Conservation (phyloP, 37 sponge, comb jelly and placozoan species). For the Petrosia ficiformis region DNA sequence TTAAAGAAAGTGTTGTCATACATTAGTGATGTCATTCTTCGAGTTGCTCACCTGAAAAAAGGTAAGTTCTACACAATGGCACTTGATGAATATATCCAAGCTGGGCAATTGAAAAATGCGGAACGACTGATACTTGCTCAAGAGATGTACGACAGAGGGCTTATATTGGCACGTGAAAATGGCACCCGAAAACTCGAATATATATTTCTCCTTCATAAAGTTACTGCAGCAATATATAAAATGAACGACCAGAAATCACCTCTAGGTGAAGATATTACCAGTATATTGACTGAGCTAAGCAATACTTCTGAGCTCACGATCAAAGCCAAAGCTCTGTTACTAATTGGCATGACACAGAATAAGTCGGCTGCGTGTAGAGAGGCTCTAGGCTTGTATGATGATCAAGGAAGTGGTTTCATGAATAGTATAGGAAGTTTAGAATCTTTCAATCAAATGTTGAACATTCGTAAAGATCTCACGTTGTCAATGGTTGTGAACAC, state of each 20-base stretch:
- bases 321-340: no score
- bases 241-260: no score
- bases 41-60: constrained; percentile 38
- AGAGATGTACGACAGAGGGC: constrained; percentile 20
- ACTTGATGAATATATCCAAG: background rate
- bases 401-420: no score
- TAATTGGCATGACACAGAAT: no score
- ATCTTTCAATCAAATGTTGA: constrained; percentile 27
- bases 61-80: constrained; percentile 33
- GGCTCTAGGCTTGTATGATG: no score
- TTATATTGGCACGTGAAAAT: background rate
- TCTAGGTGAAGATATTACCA: no score
- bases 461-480: background rate
- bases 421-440: constrained; percentile 40
- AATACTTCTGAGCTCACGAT: no score
- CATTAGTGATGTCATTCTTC: constrained; percentile 26
- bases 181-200: background rate
- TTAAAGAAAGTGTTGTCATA: constrained; percentile 29
- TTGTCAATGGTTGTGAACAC: background rate
- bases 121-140: constrained; percentile 28
- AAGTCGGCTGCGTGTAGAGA: no score
- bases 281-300: no score
- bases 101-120: constrained; percentile 9
- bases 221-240: background rate
- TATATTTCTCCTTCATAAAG: constrained; percentile 10